phyloP scores from a whole-genome alignment of 2,888 invertebrate species.

The Diabrotica balteata region DNA sequence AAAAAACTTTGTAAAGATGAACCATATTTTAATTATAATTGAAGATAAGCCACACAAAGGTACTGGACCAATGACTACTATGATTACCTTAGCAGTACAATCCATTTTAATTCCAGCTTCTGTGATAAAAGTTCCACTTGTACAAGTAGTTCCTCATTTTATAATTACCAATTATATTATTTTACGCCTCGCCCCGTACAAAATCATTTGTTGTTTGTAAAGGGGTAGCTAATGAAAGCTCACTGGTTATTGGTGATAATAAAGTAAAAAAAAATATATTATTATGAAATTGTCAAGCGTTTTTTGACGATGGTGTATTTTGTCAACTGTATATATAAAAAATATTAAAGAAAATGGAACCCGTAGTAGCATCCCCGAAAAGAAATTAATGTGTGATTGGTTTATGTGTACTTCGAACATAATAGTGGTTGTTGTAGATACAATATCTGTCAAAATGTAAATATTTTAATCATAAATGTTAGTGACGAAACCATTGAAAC shows the following conservation, averaged over 20 bases:
- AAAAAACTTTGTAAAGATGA: too few species aligned
- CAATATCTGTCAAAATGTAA: too few species aligned
- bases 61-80: too few species aligned
- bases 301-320: slow-evolving; percentile 15
- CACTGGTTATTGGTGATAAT: slow-evolving; percentile 27
- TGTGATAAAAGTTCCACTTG: neutral
- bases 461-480: too few species aligned
- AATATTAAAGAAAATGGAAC: slow-evolving; percentile 8
- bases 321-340: slow-evolving; percentile 16
- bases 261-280: slow-evolving; percentile 13
- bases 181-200: slow-evolving; percentile 3
- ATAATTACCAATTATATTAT: slow-evolving; percentile 4
- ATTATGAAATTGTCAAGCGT: slow-evolving; percentile 10
- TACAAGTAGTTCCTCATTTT: too few species aligned
- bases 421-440: too few species aligned
- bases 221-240: slow-evolving; percentile 27
- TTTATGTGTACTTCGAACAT: slow-evolving; percentile 7
- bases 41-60: too few species aligned
- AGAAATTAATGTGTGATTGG: slow-evolving; percentile 10
- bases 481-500: too few species aligned
- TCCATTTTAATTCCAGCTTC: neutral
- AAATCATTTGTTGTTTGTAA: slow-evolving; percentile 21
- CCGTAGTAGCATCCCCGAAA: slow-evolving; percentile 9
- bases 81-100: too few species aligned
- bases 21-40: too few species aligned